Conservation (phyloP, 2,797 vertebrate genomes). For the Babyrousa celebensis region DNA sequence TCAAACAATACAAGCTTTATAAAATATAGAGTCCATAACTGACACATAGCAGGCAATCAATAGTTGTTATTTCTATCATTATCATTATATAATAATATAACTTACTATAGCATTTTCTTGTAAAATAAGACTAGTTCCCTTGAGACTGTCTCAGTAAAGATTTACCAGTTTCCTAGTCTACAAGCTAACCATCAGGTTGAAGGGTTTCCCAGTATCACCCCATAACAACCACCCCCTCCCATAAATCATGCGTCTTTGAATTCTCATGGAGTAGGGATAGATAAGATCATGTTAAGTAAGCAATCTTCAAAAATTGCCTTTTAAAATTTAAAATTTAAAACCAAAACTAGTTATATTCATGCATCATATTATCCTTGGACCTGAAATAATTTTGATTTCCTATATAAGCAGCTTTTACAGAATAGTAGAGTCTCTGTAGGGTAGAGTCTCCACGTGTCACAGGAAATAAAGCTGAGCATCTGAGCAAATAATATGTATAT, state of each 20-base stretch:
- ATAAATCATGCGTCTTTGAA: neutral
- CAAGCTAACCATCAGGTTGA: neutral
- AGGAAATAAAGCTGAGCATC: constrained; percentile 81
- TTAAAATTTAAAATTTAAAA: constrained; percentile 56
- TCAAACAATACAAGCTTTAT: constrained; percentile 40
- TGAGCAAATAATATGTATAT: constrained; percentile 68
- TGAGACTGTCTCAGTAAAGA: constrained; percentile 16
- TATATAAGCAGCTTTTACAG: constrained; percentile 77
- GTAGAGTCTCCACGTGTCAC: constrained; percentile 82
- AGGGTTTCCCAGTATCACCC: neutral
- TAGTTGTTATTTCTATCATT: neutral
- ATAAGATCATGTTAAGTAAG: constrained; percentile 34
- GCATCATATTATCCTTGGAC: constrained; percentile 6
- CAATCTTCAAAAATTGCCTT: constrained; percentile 30
- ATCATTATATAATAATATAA: neutral
- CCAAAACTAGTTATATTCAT: constrained; percentile 62
- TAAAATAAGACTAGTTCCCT: constrained; percentile 46
- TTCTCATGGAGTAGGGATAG: neutral
- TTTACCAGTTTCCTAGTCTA: neutral
- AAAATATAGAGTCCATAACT: neutral
- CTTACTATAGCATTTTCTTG: neutral
- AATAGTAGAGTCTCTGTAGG: constrained; percentile 64
- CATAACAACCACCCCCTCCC: neutral
- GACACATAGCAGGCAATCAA: neutral
- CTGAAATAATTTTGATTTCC: constrained; percentile 78